Base-by-base conservation (phyloP, 2,888 invertebrate genomes). In the Scaptomyza polygonia region DNA sequence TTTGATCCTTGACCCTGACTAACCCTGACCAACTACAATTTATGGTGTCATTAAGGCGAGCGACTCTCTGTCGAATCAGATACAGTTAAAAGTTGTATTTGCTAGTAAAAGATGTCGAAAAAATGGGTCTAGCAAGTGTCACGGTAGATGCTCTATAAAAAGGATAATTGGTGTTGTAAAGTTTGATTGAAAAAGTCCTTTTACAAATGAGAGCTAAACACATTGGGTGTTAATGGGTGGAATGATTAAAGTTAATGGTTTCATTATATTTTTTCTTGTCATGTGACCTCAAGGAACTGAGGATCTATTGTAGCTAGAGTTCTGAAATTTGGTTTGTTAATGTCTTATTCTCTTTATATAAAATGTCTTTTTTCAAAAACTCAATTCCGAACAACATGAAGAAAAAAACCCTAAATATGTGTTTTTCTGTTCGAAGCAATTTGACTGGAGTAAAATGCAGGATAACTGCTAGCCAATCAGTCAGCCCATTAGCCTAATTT, bases 21-120 rank as follows among this genome's bases (percentile, higher is more conserved):
- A 86, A 78, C 75, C 75, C 81, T 66, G 55, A 39, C 58, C 67
- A 86, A 78, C 75, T 68, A 72, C 85, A 71, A 83, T 88, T 86
- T 86, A 87, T 87, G 89, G 87, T 86, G 81, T 81, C 80, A 82
- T 86, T 89, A 89, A 89, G 72, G 84, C 90, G 88, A 87, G 82
- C 70, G 58, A 72, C 52, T 59, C 25, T 25, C 25, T 25, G 3
- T 25, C 58, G 83, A 83, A 79, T 86, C 79, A 79, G 74, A 74
- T 77, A 58, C 14, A 39, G 39, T 39, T 52, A 34, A 62, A 54
- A 55, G 62, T 67, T 67, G 16, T 77, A 54, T 59, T 59, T 56
- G 56, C 30, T 43, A 30, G 67, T 64, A 64, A 36, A 45, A 40
- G 40, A 32, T n/a, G 48, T 34, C 21, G 29, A 5, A 42, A 5